These are phyloP conservation scores for Cheilosia pagana DNA, from an alignment of 2,888 invertebrate genomes.

Conservation along the genomic window DNA sequence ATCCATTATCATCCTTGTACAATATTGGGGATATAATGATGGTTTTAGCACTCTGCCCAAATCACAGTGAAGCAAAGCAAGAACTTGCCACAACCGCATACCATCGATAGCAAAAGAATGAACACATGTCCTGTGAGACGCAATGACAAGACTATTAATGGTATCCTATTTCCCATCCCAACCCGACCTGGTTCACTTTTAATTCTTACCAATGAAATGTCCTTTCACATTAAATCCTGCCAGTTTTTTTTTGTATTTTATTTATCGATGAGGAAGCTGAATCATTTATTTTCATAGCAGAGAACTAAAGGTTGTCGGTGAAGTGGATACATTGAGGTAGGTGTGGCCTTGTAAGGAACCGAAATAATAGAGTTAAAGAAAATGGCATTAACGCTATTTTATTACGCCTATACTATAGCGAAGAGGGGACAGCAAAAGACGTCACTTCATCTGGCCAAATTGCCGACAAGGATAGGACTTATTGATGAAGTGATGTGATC, in stretches of 20 bases:
- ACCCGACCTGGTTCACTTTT: conserved; percentile 6
- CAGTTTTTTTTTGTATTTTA: neutral
- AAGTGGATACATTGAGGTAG: neutral
- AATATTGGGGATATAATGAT: conserved; percentile 44
- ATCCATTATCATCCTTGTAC: conserved; percentile 39
- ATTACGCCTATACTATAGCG: conserved; percentile 12
- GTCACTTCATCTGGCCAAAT: conserved; percentile 11
- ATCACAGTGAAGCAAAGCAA: conserved; percentile 18
- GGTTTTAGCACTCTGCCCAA: conserved; percentile 26
- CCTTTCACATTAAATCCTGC: neutral
- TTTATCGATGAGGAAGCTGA: neutral
- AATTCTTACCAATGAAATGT: conserved; percentile 14
- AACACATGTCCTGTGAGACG: conserved; percentile 10
- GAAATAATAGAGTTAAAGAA: conserved; percentile 8
- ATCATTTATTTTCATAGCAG: conserved; percentile 15
- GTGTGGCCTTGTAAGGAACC: neutral
- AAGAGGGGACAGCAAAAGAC: neutral
- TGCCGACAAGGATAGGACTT: conserved; percentile 1
- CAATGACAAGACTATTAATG: conserved; percentile 23
- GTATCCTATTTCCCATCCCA: neutral
- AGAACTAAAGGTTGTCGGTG: neutral
- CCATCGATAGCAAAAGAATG: neutral
- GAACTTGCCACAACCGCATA: conserved; percentile 8
- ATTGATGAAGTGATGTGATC: conserved; percentile 1
- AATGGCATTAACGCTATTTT: conserved; percentile 38